These are phyloP conservation scores for Lutraria lutraria DNA, from an alignment of 2,888 invertebrate species.

Conservation along the genomic window DNA sequence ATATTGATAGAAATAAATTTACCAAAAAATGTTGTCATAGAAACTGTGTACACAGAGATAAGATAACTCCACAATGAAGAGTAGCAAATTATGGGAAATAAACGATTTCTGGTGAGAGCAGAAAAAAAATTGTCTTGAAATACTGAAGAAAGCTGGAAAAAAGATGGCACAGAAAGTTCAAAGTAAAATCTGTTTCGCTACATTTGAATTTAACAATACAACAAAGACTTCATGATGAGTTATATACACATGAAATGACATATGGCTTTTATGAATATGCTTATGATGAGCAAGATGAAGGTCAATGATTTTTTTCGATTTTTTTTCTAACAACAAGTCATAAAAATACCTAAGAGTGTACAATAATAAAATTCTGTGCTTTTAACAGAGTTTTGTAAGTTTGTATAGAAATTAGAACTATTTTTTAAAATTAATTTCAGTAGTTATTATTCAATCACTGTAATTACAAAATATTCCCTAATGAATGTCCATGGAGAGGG, in stretches of 20 bases:
- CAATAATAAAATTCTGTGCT: no score
- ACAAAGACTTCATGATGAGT: not conserved
- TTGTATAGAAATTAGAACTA: no score
- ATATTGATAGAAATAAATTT: not conserved
- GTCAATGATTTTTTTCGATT: not conserved
- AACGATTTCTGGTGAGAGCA: not conserved
- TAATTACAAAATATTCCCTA: no score
- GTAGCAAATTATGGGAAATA: not conserved
- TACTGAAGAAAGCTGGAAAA: not conserved
- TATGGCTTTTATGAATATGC: not conserved
- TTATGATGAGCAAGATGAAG: not conserved
- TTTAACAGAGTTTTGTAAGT: no score
- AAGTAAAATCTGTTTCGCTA: conserved; percentile 3
- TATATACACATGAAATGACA: conserved; percentile 1
- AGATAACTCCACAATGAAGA: not conserved
- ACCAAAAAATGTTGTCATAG: not conserved
- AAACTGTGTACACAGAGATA: not conserved
- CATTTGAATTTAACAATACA: conserved; percentile 23
- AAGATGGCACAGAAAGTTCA: not conserved
- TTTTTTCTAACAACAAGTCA: no score
- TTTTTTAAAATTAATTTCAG: no score
- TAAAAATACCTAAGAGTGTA: no score
- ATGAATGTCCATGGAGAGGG: no score
- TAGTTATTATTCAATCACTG: no score
- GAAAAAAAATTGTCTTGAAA: not conserved